Base-by-base conservation (phyloP, 1,140 invertebrate species). In the Pinna nobilis region DNA sequence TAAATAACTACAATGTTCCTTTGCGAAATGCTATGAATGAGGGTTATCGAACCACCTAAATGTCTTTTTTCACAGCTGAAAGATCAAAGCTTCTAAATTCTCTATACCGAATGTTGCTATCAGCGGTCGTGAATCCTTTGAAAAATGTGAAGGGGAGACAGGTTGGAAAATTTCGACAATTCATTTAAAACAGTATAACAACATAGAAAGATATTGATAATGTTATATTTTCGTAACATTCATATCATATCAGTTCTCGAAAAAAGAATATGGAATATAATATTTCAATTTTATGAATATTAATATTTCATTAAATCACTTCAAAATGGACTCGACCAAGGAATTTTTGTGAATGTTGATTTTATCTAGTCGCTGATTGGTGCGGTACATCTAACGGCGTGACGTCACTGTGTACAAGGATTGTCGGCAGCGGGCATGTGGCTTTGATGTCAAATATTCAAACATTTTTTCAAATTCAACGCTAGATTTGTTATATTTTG, bases 341-440 rank as follows among this genome's bases (percentile, higher is more conserved):
- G 66, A 72, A 70, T 77, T 81, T 79, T 78, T 79, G 70, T 82
- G 67, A 77, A 71, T 83, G 81, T 81, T 84, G 78, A 81, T 82
- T 82, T 75, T 77, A 75, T 75, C 81, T 77, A 39, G 66, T 41
- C 70, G 64, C 65, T 83, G 80, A 85, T 85, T 85, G 83, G 83
- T 75, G 83, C 83, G 82, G 83, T 77, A 61, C 77, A 76, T 81
- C 79, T 75, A 81, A 82, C 66, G 39, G 23, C 41, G 74, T 82
- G 83, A 83, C 83, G 82, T 81, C 82, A 80, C 76, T 18, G 57
- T 67, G 77, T 77, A 77, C 61, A 74, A 76, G 74, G 71, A 76
- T 81, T 81, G 80, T 82, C 80, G 82, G 83, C 81, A 78, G 78
- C 78, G 69, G 80, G 79, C 79, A 81, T 80, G 81, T 82, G 75